Conservation (phyloP, 1,140 invertebrate genomes). For the Galendromus occidentalis region DNA sequence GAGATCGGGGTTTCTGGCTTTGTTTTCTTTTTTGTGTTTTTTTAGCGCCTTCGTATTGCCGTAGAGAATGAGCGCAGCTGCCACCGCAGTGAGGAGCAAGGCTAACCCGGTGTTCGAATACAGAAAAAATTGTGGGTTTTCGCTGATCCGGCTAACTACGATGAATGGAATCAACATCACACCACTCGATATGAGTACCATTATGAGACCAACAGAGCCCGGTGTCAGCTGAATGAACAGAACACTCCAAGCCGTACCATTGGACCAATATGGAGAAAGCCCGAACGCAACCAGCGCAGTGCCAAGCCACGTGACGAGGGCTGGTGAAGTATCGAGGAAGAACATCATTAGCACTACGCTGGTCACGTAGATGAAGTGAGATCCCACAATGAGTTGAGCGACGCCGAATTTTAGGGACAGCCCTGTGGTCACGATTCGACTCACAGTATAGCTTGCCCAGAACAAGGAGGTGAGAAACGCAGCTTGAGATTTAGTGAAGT, state of each 20-base stretch:
- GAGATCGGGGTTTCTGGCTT: no score
- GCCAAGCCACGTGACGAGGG: not conserved
- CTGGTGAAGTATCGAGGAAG: not conserved
- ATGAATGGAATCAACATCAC: not conserved
- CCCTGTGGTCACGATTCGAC: not conserved
- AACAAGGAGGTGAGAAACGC: not conserved
- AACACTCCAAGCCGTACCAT: not conserved
- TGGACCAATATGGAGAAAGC: not conserved
- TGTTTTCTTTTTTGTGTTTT: not conserved
- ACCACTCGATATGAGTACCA: not conserved
- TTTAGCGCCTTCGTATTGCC: not conserved
- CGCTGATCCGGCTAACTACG: not conserved
- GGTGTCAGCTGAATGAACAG: not conserved
- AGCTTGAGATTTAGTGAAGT: not conserved
- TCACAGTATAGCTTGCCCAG: not conserved
- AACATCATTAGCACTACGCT: not conserved
- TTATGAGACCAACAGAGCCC: not conserved
- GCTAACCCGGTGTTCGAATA: not conserved
- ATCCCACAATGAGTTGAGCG: not conserved
- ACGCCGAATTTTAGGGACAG: not conserved
- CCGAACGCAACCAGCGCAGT: not conserved
- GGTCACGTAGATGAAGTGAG: not conserved
- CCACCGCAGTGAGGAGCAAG: not conserved
- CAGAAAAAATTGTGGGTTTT: not conserved
- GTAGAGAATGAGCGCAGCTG: not conserved